A percentile compares a stretch with the other conserved stretches of the same genome.
phyloP scores from a whole-genome alignment of 2,113 vertebrate genomes.

The Entelurus aequoreus region DNA sequence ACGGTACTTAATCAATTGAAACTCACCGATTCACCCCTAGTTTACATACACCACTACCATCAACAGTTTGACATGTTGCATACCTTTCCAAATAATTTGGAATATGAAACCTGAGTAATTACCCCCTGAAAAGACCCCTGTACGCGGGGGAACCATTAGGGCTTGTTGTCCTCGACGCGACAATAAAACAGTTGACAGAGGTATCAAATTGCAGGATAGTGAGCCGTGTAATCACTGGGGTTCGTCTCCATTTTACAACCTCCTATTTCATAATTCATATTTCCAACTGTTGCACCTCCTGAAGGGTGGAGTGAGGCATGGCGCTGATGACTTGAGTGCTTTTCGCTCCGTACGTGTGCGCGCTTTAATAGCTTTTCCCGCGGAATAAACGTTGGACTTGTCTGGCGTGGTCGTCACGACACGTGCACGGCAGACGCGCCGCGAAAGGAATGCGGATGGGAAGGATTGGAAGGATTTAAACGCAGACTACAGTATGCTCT shows the following conservation, averaged over 20 bases:
- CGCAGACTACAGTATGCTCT: slow-evolving; percentile 38
- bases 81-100: too few relatives aligned
- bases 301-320: slow-evolving; percentile 31
- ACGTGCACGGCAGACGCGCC: background rate
- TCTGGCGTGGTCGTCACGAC: slow-evolving; percentile 1
- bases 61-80: too few relatives aligned
- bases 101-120: too few relatives aligned
- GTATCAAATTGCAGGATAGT: slow-evolving; percentile 53
- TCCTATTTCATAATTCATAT: slow-evolving; percentile 62
- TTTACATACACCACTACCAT: too few relatives aligned
- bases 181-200: slow-evolving; percentile 48
- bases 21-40: too few relatives aligned
- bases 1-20: too few relatives aligned
- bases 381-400: background rate
- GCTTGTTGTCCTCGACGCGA: slow-evolving; percentile 44
- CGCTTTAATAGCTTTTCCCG: background rate
- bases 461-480: slow-evolving; percentile 55
- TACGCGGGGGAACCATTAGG: slow-evolving; percentile 44
- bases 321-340: slow-evolving; percentile 34
- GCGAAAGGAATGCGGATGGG: slow-evolving; percentile 52
- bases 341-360: background rate
- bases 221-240: slow-evolving; percentile 60
- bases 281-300: slow-evolving; percentile 61
- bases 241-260: slow-evolving; percentile 68
- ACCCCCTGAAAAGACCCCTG: slow-evolving; percentile 22